Base-by-base conservation (phyloP, 2,113 vertebrate genomes). In the Albula glossodonta region DNA sequence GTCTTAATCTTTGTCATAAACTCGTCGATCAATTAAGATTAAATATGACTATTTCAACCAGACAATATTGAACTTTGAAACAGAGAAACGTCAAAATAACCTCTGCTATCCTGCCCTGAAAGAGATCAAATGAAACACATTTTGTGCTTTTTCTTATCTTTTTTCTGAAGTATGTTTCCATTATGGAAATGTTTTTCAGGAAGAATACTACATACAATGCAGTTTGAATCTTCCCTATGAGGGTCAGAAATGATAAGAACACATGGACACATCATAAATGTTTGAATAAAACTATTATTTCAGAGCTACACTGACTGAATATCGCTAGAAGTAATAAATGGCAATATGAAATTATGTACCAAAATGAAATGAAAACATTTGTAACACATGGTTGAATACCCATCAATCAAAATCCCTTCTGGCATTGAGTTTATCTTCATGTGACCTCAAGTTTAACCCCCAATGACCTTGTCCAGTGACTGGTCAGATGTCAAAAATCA, bases 341-440 rank as follows among this genome's bases (percentile, higher is more conserved):
- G 63, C 17, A 70, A 17, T 17, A 5, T 70, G 17, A 70, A 70
- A 70, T 63, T 11, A 63, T 70, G 5, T 22, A 63, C 49, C 56
- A 70, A 50, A 83, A 74, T 74, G 13, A 74, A 70, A 83, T 51
- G 11, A 22, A 48, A 13, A 51, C 63, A 51, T 66, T 66, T 84
- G 85, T 78, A 78, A 70, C 86, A 89, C 84, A 82, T 88, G 86
- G 66, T 89, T 57, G 74, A 70, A 83, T 78, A 80, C 53, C 86
- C 88, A 85, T 89, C 88, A 89, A 66, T 86, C 84, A 87, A 93
- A 93, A 92, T 91, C 89, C 87, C 89, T 92, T 94, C 92, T 95
- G 93, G 94, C 93, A 93, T 92, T 92, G 92, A 86, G 95, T 94
- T 95, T 94, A 95, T 92, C 88, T 93, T 92, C 90, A 93, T 93